These are phyloP conservation scores for Epizoanthus fatuus DNA, from an alignment of 92 coral and sea anemone genomes.

Conservation along the genomic window DNA sequence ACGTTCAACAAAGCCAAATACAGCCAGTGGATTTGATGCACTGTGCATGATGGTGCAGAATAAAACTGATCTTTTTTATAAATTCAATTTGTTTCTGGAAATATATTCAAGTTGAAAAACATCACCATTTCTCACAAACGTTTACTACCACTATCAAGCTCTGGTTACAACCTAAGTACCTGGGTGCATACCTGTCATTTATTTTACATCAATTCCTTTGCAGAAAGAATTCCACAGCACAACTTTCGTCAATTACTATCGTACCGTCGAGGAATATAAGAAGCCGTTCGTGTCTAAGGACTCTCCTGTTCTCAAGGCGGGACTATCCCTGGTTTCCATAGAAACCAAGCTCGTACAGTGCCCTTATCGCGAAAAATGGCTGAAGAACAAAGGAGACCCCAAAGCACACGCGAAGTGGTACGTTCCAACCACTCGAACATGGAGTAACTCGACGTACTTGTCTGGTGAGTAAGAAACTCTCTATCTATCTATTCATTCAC, in stretches of 20 bases:
- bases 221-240: constrained; percentile 82
- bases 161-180: too few relatives aligned
- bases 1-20: too few relatives aligned
- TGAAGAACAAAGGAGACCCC: constrained; percentile 78
- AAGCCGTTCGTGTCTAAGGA: constrained; percentile 70
- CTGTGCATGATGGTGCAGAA: too few relatives aligned
- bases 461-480: constrained; percentile 57
- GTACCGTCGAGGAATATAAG: constrained; percentile 80
- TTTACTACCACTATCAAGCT: too few relatives aligned
- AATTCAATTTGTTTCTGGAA: too few relatives aligned
- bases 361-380: constrained; percentile 77
- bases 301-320: constrained; percentile 78
- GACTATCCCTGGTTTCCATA: constrained; percentile 80
- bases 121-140: too few relatives aligned
- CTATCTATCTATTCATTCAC: too few relatives aligned
- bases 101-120: too few relatives aligned
- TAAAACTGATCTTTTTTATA: too few relatives aligned
- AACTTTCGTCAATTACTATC: constrained; percentile 74
- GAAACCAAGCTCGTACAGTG: constrained; percentile 78
- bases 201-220: not conserved
- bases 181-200: too few relatives aligned
- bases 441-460: constrained; percentile 81
- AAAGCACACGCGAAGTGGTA: constrained; percentile 77
- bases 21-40: too few relatives aligned
- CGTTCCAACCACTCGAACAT: constrained; percentile 76